phyloP scores from a whole-genome alignment of 2,888 invertebrate species.

The Exephanes ischioxanthus region DNA sequence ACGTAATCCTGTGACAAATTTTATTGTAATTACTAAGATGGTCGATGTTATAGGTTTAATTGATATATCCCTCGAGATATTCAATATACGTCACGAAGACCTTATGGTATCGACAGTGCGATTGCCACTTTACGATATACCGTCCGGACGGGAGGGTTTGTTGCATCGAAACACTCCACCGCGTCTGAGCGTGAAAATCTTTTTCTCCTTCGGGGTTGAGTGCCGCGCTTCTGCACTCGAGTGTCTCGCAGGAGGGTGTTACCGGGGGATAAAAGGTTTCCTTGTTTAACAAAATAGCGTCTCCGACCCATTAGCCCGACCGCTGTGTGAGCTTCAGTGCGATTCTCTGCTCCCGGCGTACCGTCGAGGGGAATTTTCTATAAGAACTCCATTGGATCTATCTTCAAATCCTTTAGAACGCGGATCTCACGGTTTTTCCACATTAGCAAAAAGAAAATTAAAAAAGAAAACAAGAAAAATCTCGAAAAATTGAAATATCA shows the following conservation, averaged over 20 bases:
- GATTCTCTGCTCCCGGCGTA: constrained; percentile 79
- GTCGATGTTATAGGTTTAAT: constrained; percentile 4
- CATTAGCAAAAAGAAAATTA: neutral
- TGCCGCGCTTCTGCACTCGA: constrained; percentile 76
- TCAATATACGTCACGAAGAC: constrained; percentile 3
- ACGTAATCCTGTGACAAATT: neutral
- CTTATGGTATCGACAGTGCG: constrained; percentile 54
- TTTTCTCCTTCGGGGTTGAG: constrained; percentile 67
- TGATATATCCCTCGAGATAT: constrained; percentile 9
- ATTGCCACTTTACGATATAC: constrained; percentile 50
- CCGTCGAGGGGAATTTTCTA: constrained; percentile 73
- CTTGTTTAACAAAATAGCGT: constrained; percentile 84
- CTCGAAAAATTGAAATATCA: neutral
- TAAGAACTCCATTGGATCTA: constrained; percentile 60
- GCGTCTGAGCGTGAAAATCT: constrained; percentile 67
- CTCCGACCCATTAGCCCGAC: constrained; percentile 83
- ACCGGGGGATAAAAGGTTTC: constrained; percentile 83
- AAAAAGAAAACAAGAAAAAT: neutral
- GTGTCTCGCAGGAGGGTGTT: constrained; percentile 70
- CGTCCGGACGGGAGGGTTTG: constrained; percentile 18
- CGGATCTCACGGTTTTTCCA: constrained; percentile 44
- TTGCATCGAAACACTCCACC: constrained; percentile 61
- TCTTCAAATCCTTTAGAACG: constrained; percentile 55
- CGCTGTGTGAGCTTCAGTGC: constrained; percentile 79
- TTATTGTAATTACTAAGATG: constrained; percentile 3